Conservation (phyloP, 2,888 invertebrate genomes). For the Drosophila emarginata region DNA sequence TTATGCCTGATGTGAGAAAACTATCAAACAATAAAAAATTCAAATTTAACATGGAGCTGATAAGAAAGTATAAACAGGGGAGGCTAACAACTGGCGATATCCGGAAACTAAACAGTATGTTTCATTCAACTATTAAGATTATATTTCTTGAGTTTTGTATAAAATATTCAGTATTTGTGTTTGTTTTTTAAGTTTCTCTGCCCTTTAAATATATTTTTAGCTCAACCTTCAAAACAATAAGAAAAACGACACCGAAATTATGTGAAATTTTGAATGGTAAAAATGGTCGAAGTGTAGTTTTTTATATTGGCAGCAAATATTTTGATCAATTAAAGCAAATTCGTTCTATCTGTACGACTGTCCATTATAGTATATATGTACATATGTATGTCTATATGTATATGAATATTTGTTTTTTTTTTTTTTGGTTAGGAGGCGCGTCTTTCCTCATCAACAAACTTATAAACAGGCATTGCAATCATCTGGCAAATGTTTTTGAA, state of each 20-base stretch:
- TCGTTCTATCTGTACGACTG: conserved; percentile 21
- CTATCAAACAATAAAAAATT: conserved; percentile 10
- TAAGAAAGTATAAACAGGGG: conserved; percentile 75
- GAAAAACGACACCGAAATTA: conserved; percentile 12
- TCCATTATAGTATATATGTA: conserved; percentile 25
- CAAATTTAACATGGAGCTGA: conserved; percentile 76
- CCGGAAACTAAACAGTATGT: conserved; percentile 74
- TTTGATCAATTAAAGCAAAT: conserved; percentile 59
- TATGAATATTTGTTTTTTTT: background rate
- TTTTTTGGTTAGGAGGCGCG: conserved; percentile 38
- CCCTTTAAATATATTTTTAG: conserved; percentile 22
- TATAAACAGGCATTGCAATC: conserved; percentile 7
- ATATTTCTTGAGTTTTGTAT: background rate
- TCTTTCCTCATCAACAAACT: conserved; percentile 41
- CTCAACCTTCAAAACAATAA: conserved; percentile 16
- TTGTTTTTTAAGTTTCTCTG: conserved; percentile 16
- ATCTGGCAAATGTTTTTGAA: conserved; percentile 33
- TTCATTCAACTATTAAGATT: background rate
- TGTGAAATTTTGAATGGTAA: conserved; percentile 19
- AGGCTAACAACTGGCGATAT: conserved; percentile 71
- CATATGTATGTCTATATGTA: too few species aligned
- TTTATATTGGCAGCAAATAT: conserved; percentile 62
- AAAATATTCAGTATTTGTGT: conserved; percentile 18
- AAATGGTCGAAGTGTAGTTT: conserved; percentile 13
- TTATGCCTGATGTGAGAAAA: conserved; percentile 1